These are phyloP conservation scores for Mimachlamys varia DNA, from an alignment of 2,888 invertebrate genomes.

Conservation along the genomic window DNA sequence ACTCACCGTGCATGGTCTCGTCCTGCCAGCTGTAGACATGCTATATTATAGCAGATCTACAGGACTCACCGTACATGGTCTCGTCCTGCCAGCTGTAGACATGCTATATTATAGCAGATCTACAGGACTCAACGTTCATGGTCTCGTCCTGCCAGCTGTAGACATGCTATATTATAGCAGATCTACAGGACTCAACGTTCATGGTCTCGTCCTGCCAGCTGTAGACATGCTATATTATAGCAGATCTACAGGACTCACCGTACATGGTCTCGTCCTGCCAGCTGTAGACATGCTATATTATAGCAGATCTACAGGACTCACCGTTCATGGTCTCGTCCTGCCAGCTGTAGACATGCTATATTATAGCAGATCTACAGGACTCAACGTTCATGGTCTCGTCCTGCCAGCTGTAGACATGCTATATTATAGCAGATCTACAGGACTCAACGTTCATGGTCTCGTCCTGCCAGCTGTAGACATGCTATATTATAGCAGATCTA, in stretches of 20 bases:
- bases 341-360: neutral
- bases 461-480: neutral
- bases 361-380: neutral
- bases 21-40: slow-evolving; percentile 97
- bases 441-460: neutral
- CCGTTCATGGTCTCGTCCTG: neutral
- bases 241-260: slow-evolving; percentile 78
- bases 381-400: slow-evolving; percentile 94
- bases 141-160: slow-evolving; percentile 98
- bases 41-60: too few species aligned
- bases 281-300: slow-evolving; percentile 94
- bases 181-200: too few species aligned
- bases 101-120: neutral
- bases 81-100: neutral
- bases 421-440: too few species aligned
- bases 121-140: slow-evolving; percentile 86
- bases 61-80: too few species aligned
- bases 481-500: neutral
- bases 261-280: slow-evolving; percentile 98
- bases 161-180: too few species aligned
- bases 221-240: neutral
- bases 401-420: slow-evolving; percentile 96
- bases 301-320: too few species aligned
- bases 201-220: neutral
- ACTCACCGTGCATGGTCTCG: slow-evolving; percentile 91